Conservation (phyloP, 1,140 invertebrate genomes). For the Penaeus japonicus region DNA sequence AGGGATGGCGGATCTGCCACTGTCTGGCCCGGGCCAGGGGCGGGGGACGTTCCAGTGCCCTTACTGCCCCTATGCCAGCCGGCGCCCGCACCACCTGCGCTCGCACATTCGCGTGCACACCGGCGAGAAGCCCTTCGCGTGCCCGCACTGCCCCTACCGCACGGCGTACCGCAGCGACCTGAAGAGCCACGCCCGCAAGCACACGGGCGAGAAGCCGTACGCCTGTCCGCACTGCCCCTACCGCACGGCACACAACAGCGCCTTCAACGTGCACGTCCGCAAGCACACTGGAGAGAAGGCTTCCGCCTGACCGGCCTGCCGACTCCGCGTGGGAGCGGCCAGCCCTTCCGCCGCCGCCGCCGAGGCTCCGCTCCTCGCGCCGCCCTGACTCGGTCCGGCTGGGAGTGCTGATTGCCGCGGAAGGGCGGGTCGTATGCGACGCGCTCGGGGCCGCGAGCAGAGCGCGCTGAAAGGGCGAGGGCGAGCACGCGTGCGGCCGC, state of each 20-base stretch:
- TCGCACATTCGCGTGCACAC: conserved; percentile 25
- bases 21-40: neutral
- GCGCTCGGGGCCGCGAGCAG: no score
- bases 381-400: no score
- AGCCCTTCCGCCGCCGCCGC: no score
- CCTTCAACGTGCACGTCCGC: conserved; percentile 11
- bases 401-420: no score
- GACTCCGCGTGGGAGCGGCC: neutral
- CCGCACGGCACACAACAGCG: conserved; percentile 7
- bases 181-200: neutral
- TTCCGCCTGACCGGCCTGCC: conserved; percentile 14
- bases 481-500: no score
- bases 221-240: neutral
- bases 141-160: conserved; percentile 12
- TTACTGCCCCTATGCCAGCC: neutral
- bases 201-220: conserved; percentile 16
- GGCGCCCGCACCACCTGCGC: neutral
- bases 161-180: conserved; percentile 20
- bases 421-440: no score
- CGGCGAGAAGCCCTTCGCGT: conserved; percentile 21
- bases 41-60: neutral
- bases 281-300: conserved; percentile 10
- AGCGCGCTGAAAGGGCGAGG: no score
- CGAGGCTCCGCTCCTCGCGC: no score
- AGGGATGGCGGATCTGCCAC: neutral